Conservation (phyloP, 1,140 invertebrate genomes). For the Drosophila tsacasi region DNA sequence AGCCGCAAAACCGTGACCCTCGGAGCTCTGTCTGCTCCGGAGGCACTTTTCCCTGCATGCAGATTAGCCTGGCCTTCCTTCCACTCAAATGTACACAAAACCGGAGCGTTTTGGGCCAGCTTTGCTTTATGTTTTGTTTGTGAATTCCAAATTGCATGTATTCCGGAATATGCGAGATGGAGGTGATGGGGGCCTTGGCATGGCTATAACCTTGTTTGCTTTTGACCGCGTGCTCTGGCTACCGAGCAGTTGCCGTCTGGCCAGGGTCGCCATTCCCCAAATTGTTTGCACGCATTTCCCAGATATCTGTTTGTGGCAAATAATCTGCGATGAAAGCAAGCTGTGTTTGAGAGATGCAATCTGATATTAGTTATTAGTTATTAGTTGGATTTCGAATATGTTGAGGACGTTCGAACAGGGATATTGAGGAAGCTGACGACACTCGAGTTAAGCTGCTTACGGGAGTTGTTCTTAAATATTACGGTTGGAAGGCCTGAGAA, state of each 20-base stretch:
- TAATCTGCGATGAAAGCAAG: constrained; percentile 39
- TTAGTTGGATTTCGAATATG: constrained; percentile 1
- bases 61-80: constrained; percentile 57
- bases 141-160: constrained; percentile 72
- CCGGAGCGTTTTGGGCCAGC: constrained; percentile 35
- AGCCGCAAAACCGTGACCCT: constrained; percentile 32
- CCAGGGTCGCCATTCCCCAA: constrained; percentile 35
- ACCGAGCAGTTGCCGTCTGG: constrained; percentile 29
- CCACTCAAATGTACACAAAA: constrained; percentile 43
- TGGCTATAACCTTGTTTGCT: constrained; percentile 49
- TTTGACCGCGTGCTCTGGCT: constrained; percentile 58
- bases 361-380: constrained; percentile 21
- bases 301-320: constrained; percentile 63
- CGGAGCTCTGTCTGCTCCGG: constrained; percentile 12
- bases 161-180: constrained; percentile 22
- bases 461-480: not conserved
- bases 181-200: constrained; percentile 12
- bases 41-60: constrained; percentile 34
- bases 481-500: not conserved
- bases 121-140: constrained; percentile 59
- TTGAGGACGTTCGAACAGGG: not conserved
- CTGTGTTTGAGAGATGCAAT: constrained; percentile 10
- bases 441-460: not conserved
- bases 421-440: not conserved
- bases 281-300: constrained; percentile 61